phyloP scores from a whole-genome alignment of 2,888 invertebrate genomes.

The Macrophya annulata region DNA sequence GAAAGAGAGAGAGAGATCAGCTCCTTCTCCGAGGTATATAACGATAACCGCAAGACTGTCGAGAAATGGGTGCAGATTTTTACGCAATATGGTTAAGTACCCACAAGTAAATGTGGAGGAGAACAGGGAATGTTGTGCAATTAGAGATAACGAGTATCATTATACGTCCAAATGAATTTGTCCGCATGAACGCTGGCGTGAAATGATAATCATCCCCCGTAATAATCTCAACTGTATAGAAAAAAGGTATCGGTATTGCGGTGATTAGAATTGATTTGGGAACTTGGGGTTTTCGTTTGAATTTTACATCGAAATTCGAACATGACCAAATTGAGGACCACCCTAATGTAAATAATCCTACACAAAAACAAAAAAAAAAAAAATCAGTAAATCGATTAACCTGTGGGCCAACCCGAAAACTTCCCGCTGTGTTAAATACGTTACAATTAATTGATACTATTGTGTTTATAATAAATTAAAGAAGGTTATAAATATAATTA shows the following conservation, averaged over 20 bases:
- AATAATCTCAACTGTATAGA: not conserved
- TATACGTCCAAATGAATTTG: not conserved
- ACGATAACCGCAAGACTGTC: not conserved
- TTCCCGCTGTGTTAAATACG: too few relatives aligned
- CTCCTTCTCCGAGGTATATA: not conserved
- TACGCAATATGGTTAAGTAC: slow-evolving; percentile 10
- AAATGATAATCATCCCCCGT: not conserved
- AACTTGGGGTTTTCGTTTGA: too few relatives aligned
- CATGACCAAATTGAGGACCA: too few relatives aligned
- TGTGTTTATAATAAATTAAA: too few relatives aligned
- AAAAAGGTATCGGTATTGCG: not conserved
- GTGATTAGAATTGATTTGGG: too few relatives aligned
- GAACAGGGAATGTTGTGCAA: not conserved
- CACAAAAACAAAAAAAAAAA: too few relatives aligned
- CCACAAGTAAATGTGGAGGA: not conserved
- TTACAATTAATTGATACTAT: too few relatives aligned
- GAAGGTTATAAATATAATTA: too few relatives aligned
- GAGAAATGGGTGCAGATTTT: not conserved
- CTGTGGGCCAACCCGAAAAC: too few relatives aligned
- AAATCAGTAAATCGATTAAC: too few relatives aligned
- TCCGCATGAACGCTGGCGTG: not conserved
- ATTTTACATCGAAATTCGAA: too few relatives aligned
- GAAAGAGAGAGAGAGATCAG: not conserved
- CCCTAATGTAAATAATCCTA: too few relatives aligned
- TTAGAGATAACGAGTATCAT: slow-evolving; percentile 10